A percentile compares a stretch with the other conserved stretches of the same genome.
These are phyloP conservation scores for Aethes cnicana DNA, from an alignment of 2,888 invertebrate genomes.

Conservation along the genomic window DNA sequence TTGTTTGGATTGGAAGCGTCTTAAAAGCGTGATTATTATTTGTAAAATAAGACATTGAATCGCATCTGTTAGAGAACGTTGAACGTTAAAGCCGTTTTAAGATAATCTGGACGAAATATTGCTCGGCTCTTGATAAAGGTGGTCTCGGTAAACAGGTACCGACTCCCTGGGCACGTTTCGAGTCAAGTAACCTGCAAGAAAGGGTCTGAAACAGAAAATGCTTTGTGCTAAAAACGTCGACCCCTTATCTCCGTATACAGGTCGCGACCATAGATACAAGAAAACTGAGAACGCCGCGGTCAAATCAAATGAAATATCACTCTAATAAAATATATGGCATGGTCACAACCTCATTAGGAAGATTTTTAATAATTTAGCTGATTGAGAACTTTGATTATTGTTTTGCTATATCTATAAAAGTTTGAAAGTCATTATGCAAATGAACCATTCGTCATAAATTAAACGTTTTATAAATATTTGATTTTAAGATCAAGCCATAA, in stretches of 20 bases:
- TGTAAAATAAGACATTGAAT: constrained; percentile 71
- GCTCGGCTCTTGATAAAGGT: constrained; percentile 65
- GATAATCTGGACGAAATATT: constrained; percentile 76
- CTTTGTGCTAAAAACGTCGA: constrained; percentile 81
- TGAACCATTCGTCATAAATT: constrained; percentile 8
- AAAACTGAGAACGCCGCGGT: constrained; percentile 45
- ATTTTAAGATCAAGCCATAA: constrained; percentile 17
- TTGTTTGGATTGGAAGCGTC: constrained; percentile 44
- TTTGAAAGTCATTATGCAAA: constrained; percentile 23
- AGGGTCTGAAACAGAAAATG: constrained; percentile 77
- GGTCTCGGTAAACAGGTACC: constrained; percentile 67
- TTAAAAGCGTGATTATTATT: constrained; percentile 67
- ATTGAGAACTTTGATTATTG: constrained; percentile 33
- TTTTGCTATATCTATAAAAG: constrained; percentile 26
- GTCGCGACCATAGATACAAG: constrained; percentile 66
- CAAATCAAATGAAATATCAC: constrained; percentile 25
- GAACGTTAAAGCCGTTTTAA: constrained; percentile 66
- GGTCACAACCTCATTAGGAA: constrained; percentile 25
- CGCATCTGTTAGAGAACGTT: constrained; percentile 60
- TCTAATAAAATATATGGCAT: constrained; percentile 25
- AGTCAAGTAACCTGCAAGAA: constrained; percentile 75
- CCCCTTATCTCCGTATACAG: constrained; percentile 76
- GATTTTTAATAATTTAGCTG: constrained; percentile 32
- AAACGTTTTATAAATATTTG: constrained; percentile 21
- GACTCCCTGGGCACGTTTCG: constrained; percentile 64